Evolutionary conservation across 2,797 vertebrate species (phyloP).

Genomic region (Hapalemur alaotrensis): DNA sequence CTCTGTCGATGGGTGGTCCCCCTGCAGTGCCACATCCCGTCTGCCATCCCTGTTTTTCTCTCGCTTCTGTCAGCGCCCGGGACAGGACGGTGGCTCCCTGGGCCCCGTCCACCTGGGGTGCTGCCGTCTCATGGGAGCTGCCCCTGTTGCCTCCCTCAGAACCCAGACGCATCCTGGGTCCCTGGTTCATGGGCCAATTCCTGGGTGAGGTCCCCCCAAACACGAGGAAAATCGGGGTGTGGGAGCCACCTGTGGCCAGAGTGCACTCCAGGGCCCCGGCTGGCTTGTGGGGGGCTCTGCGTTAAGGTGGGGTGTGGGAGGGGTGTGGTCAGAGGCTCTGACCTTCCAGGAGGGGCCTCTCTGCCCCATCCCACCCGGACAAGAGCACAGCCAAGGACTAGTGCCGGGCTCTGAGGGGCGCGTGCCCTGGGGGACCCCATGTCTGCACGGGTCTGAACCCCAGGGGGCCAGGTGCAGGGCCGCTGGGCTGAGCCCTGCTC

Average conservation of each 20-base stretch:
- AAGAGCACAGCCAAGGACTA: too few species aligned
- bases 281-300: not conserved
- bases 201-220: not conserved
- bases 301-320: not conserved
- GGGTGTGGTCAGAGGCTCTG: not conserved
- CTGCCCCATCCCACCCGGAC: too few species aligned
- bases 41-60: not conserved
- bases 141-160: not conserved
- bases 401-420: not conserved
- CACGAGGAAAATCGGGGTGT: not conserved
- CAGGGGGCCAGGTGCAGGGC: not conserved
- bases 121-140: too few species aligned
- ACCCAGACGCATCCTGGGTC: not conserved
- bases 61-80: not conserved
- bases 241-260: not conserved
- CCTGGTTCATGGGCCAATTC: too few species aligned
- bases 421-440: not conserved
- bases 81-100: too few species aligned
- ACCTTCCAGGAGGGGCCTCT: not conserved
- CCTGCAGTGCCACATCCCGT: not conserved
- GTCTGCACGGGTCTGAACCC: not conserved
- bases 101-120: not conserved
- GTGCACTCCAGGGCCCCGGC: not conserved
- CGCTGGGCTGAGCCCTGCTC: not conserved
- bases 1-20: not conserved